Evolutionary conservation across 2,797 vertebrate species (phyloP).

Genomic region (Masticophis lateralis): DNA sequence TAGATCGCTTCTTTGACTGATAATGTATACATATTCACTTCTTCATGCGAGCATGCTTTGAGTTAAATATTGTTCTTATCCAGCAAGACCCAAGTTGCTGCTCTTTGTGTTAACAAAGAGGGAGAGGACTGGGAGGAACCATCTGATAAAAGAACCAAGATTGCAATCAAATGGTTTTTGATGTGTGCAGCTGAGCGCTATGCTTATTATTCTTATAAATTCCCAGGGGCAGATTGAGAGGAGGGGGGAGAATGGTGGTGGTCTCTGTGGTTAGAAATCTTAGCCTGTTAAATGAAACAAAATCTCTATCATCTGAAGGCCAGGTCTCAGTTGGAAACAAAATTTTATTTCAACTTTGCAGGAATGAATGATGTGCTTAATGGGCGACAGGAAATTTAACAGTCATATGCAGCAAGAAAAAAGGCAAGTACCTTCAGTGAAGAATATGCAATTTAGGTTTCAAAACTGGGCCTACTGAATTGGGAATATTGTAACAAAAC

Average conservation of each 20-base stretch:
- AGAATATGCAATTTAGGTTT: conserved; percentile 24
- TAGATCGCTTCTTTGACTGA: background rate
- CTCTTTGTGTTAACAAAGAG: conserved; percentile 1
- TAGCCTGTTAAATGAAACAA: conserved; percentile 58
- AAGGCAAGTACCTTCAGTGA: conserved; percentile 25
- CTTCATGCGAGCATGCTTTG: background rate
- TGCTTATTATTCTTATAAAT: conserved; percentile 58
- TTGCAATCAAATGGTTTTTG: conserved; percentile 49
- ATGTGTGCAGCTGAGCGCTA: conserved; percentile 53
- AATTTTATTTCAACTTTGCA: conserved; percentile 56
- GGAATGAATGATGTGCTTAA: conserved; percentile 58
- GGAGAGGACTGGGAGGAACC: background rate
- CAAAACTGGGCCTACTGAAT: conserved; percentile 15
- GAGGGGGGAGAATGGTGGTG: conserved; percentile 17
- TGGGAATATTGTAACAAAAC: conserved; percentile 35
- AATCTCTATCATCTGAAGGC: conserved; percentile 51
- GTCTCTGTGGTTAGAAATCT: conserved; percentile 51
- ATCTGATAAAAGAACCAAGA: conserved; percentile 56
- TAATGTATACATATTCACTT: background rate
- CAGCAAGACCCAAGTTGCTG: background rate
- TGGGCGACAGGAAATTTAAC: conserved; percentile 54
- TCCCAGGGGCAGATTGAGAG: conserved; percentile 53
- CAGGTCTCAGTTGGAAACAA: conserved; percentile 58
- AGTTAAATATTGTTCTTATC: background rate
- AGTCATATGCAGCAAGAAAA: conserved; percentile 36